Evolutionary conservation across 2,888 invertebrate genomes (phyloP), one percentile per base, ranked within the genome.

Genomic region (Acanthosepion lycidas): DNA sequence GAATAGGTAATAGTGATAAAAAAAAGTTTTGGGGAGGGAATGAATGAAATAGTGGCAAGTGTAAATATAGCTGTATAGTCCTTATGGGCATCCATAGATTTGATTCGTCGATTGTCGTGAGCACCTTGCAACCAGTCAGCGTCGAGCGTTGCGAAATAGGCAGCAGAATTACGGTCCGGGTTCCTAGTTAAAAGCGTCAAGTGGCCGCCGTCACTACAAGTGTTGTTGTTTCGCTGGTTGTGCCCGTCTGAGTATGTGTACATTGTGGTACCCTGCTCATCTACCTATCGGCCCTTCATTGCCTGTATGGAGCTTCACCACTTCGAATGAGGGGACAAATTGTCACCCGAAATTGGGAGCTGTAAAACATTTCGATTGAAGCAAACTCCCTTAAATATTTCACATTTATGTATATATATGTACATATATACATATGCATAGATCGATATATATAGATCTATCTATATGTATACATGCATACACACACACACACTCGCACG

Each of bases 51-150:
- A 59, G 23, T 59, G 59, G 23, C 23, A 23, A 59, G 59, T 59
- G 78, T 78, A 33, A 78, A 78, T 78, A 78, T 4, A 78, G 78
- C 78, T 33, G n/a, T n/a, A 23, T 78, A 78, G 78, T 78, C 78
- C 78, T 78, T 78, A 78, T 78, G n/a, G n/a, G n/a, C 78, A n/a
- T 78, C 78, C 78, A n/a, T 78, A 78, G 15, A 33, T 78, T 33
- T 78, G 78, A 78, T 78, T 78, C 78, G 78, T 78, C 78, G 78
- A 78, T 12, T 78, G 78, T 78, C 9, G n/a, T 18, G n/a, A 78
- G 78, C 78, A 78, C 78, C 78, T 78, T 78, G 78, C 78, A 78
- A 78, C 78, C 78, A 78, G 78, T 78, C 78, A 78, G 78, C 78
- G 78, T n/a, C n/a, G 78, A 78, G 78, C 78, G 78, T 33, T 78